Conservation (phyloP, 2,888 invertebrate genomes). For the Ophion ventricosus region DNA sequence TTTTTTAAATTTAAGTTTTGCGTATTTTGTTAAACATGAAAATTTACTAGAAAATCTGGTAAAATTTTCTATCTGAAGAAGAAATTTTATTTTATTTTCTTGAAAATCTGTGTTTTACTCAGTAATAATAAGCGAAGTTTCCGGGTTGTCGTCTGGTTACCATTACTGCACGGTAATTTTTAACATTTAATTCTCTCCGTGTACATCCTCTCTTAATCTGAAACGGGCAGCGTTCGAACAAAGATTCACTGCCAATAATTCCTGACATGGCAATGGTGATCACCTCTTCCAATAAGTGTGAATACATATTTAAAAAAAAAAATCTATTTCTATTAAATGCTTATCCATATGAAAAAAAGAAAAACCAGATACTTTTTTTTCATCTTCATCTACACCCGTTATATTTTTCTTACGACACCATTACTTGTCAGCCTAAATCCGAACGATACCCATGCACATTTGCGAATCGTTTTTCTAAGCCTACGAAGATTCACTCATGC, state of each 20-base stretch:
- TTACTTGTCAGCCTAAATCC: background rate
- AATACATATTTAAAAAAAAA: background rate
- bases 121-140: too few relatives aligned
- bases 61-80: too few relatives aligned
- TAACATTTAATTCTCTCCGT: too few relatives aligned
- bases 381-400: too few relatives aligned
- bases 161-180: too few relatives aligned
- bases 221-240: constrained; percentile 9
- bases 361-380: background rate
- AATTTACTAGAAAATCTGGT: too few relatives aligned
- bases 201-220: background rate
- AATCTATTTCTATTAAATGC: background rate
- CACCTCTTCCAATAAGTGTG: background rate
- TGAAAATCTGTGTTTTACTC: too few relatives aligned
- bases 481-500: constrained; percentile 45
- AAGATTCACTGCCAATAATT: background rate
- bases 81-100: too few relatives aligned
- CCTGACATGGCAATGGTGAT: background rate
- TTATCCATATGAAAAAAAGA: background rate
- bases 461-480: background rate
- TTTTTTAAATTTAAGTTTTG: too few relatives aligned
- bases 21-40: too few relatives aligned
- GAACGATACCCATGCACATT: constrained; percentile 22
- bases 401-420: background rate
- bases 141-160: too few relatives aligned